Conservation (phyloP, 37 sponge, comb jelly and placozoan species). For the Ephydatia muelleri region DNA sequence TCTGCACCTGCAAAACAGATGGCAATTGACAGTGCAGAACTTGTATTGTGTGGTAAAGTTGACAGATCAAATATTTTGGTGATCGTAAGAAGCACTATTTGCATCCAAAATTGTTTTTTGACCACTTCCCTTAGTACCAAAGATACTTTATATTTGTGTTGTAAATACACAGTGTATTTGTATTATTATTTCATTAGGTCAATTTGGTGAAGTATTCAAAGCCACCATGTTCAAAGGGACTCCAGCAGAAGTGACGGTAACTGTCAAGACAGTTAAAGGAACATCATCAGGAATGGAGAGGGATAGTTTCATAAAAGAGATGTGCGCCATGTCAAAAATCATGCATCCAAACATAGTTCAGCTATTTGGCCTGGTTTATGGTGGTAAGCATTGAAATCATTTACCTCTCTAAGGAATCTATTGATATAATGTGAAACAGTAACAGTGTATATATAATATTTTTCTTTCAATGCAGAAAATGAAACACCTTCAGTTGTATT, state of each 20-base stretch:
- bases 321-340: conserved; percentile 17
- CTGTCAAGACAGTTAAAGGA: background rate
- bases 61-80: too few species aligned
- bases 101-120: too few species aligned
- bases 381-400: background rate
- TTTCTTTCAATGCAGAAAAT: background rate
- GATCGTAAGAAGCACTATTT: too few species aligned
- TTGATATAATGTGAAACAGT: background rate
- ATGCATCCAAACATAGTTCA: conserved; percentile 30
- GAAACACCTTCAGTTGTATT: conserved; percentile 21
- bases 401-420: too few species aligned
- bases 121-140: too few species aligned
- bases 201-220: conserved; percentile 38
- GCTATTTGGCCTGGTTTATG: conserved; percentile 6
- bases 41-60: too few species aligned
- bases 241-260: background rate
- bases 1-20: too few species aligned
- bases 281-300: background rate
- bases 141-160: too few species aligned
- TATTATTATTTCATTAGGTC: background rate
- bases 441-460: too few species aligned
- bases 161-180: too few species aligned
- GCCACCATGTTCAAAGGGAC: background rate
- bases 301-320: background rate
- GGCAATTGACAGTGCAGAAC: too few species aligned